phyloP scores from a whole-genome alignment of 2,113 vertebrate genomes.

The Neotragus moschatus region DNA sequence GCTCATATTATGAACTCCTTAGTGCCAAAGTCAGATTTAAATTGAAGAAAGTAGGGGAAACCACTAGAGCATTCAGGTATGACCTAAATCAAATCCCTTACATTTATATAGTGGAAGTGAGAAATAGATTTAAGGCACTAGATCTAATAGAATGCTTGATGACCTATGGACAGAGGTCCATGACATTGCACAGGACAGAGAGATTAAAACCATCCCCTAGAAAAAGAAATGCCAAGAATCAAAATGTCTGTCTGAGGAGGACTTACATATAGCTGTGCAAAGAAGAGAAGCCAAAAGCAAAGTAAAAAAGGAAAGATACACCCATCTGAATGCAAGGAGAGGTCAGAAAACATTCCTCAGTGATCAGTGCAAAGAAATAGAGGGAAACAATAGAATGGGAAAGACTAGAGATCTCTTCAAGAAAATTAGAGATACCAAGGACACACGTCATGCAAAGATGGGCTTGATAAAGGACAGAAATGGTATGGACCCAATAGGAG shows the following conservation, averaged over 20 bases:
- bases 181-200: neutral
- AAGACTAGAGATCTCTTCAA: neutral
- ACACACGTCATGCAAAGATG: neutral
- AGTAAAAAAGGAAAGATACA: neutral
- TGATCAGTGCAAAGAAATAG: neutral
- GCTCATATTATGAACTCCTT: neutral
- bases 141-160: neutral
- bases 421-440: neutral
- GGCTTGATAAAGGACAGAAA: neutral
- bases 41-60: neutral
- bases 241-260: neutral
- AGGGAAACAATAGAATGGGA: neutral
- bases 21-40: neutral
- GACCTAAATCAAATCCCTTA: neutral
- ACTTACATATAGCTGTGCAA: neutral
- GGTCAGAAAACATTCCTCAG: neutral
- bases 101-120: neutral
- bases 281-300: neutral
- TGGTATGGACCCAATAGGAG: neutral
- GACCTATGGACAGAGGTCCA: accelerated
- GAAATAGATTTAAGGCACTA: neutral
- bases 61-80: neutral
- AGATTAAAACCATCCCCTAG: neutral
- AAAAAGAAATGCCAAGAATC: accelerated
- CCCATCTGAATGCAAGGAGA: neutral